A percentile compares a stretch with the other conserved stretches of the same genome.
phyloP scores from a whole-genome alignment of 2,888 invertebrate genomes.

The Thumatha senex region DNA sequence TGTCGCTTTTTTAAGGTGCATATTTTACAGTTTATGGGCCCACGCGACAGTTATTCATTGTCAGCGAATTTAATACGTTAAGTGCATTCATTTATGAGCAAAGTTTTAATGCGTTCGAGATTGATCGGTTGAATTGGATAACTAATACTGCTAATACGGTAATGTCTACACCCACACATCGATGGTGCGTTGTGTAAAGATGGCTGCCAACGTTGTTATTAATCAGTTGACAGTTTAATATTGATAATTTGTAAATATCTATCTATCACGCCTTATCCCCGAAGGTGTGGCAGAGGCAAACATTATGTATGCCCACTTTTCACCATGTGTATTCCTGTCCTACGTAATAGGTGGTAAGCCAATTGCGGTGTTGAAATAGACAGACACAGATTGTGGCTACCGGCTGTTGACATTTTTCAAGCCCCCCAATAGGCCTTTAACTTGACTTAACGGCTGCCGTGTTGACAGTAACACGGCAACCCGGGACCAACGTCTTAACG shows the following conservation, averaged over 20 bases:
- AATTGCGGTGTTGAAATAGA: no score
- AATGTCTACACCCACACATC: slow-evolving; percentile 21
- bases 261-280: no score
- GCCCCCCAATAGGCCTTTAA: no score
- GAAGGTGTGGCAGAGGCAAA: no score
- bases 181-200: slow-evolving; percentile 12
- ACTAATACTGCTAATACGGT: slow-evolving; percentile 29
- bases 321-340: no score
- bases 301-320: no score
- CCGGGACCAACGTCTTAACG: no score
- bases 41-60: slow-evolving; percentile 62
- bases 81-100: slow-evolving; percentile 66
- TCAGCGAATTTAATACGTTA: slow-evolving; percentile 74
- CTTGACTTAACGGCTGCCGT: no score
- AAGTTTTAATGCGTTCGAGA: slow-evolving; percentile 59
- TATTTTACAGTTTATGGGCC: slow-evolving; percentile 56
- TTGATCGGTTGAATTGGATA: slow-evolving; percentile 50
- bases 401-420: no score
- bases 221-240: slow-evolving; percentile 28
- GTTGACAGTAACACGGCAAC: no score
- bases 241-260: slow-evolving; percentile 5
- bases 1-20: slow-evolving; percentile 72
- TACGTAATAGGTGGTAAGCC: no score
- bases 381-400: no score
- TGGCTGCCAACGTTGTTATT: slow-evolving; percentile 4